Percentiles rank a stretch among this genome's conserved stretches.
Conservation (phyloP, 2,888 invertebrate species). For the Eupithecia inturbata region DNA sequence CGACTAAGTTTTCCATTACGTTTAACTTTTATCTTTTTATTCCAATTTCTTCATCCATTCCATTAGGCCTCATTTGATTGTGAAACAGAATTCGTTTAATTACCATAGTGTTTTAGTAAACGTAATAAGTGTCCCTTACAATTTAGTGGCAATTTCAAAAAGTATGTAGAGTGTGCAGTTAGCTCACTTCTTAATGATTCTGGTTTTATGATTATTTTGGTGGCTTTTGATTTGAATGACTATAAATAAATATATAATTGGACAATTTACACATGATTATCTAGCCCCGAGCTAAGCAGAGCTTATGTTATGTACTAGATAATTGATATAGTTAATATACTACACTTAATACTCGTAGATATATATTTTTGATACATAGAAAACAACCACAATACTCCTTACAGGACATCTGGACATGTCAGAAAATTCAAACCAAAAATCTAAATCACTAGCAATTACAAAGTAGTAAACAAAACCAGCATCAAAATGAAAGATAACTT, state of each 20-base stretch:
- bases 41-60: constrained; percentile 29
- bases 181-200: constrained; percentile 11
- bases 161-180: constrained; percentile 10
- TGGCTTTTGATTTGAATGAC: not conserved
- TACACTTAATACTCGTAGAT: too few relatives aligned
- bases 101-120: constrained; percentile 50
- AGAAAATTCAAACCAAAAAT: not conserved
- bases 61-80: constrained; percentile 41
- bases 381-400: too few relatives aligned
- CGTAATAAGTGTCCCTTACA: constrained; percentile 53
- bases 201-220: not conserved
- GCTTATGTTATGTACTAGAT: too few relatives aligned
- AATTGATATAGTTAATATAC: too few relatives aligned
- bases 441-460: not conserved
- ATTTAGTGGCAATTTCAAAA: constrained; percentile 33
- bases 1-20: not conserved
- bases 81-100: constrained; percentile 48
- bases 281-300: too few relatives aligned
- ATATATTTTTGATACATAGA: too few relatives aligned
- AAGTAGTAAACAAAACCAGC: not conserved
- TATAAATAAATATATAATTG: not conserved
- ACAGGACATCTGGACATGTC: not conserved
- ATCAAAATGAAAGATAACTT: not conserved
- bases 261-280: too few relatives aligned
- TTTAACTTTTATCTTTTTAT: constrained; percentile 12